Base-by-base conservation (phyloP, 1,140 invertebrate genomes). In the Calycopis cecrops region DNA sequence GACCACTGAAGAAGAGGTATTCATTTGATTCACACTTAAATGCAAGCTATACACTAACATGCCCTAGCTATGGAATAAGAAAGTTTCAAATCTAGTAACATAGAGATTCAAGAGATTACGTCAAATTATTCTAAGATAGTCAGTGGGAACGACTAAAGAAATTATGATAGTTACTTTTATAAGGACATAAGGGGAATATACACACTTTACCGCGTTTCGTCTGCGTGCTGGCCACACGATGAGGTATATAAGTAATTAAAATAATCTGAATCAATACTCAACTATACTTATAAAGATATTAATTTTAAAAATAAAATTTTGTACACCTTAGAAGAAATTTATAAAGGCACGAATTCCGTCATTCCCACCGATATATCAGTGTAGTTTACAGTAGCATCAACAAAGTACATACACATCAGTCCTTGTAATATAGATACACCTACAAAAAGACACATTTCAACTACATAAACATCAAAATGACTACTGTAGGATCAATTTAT, bases 1-100 rank as follows among this genome's bases (percentile, higher is more conserved):
- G 83, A 86, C 83, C 83, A 83, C 80, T 79, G 73, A 69, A 76
- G 69, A 74, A 82, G 83, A 86, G 83, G 83, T 86, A 86, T 80
- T 78, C 67, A 71, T 74, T 79, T 81, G 52, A 73, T 71, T 77
- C 69, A 79, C 65, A 62, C 42, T 53, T 65, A 56, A 67, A 55
- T 55, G 51, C 55, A 63, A 60, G 65, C 62, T 70, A 64, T 40
- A 35, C 48, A 35, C 67, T 70, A 66, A 57, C 64, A 63, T 67
- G 64, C 67, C 12, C 14, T 12, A 64, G 55, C 63, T 65, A 65
- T 48, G 48, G 40, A 53, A 57, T 17, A 53, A 37, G 28, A 59
- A 56, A 48, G 35, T 60, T 16, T 12, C 40, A 16, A 44, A 7
- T 28, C 14, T 40, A 44, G 40, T 16, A 44, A 44, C 0, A 44